Base-by-base conservation (phyloP, 2,113 vertebrate species). In the Tapirus terrestris region DNA sequence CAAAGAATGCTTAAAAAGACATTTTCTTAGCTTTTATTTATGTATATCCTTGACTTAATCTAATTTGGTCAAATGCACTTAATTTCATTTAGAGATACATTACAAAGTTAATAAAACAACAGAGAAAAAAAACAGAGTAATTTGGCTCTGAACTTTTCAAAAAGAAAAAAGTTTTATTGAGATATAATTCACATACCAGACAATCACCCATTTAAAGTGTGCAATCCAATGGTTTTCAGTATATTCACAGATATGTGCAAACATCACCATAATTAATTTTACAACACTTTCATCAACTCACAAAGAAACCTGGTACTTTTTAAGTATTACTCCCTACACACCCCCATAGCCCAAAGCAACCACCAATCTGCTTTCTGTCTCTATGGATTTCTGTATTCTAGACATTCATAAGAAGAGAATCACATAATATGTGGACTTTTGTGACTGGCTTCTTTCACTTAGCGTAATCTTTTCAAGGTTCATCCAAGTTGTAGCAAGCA, bases 11-110 rank as follows among this genome's bases (percentile, higher is more conserved):
- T 58, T 51, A 89, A 77, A 86, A 89, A 75, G 23, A 53, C 13
- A 63, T 84, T 53, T 53, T 7, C 18, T 79, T 63, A 58, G 53
- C 43, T 86, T 86, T 85, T 63, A 89, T 65, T 94, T 86, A 91
- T 53, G 51, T 79, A 80, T 72, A 58, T 86, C 27, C 14, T 85
- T 91, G 36, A 36, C n/a, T 77, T 93, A 48, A 51, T 81, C 31
- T 33, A 94, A 75, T 72, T 91, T 81, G 51, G n/a, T 73, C 73
- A 96, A 84, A 80, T 81, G 51, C 3, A 86, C 31, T 73, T 86
- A 65, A 77, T 45, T 43, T 36, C 36, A 60, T 60, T 65, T 86
- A 73, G 23, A 79, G 10, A 72, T 45, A 90, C 8, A 83, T 61
- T 58, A 89, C 29, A 63, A 63, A 80, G 45, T n/a, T 68, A 67